These are phyloP conservation scores for Spongia lamella DNA, from an alignment of 37 sponge, comb jelly and placozoan species.

Conservation along the genomic window DNA sequence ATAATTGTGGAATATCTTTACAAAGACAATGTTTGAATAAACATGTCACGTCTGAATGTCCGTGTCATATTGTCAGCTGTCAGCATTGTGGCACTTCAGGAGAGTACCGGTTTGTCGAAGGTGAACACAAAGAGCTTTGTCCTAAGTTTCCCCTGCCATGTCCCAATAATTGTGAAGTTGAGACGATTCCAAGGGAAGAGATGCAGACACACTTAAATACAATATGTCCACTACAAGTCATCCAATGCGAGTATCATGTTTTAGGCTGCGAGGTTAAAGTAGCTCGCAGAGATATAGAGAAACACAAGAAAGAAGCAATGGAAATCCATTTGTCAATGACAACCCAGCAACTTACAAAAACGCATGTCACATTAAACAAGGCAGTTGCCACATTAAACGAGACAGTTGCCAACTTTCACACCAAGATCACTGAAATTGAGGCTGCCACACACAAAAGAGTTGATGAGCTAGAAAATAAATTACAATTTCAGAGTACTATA, in stretches of 20 bases:
- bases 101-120: no score
- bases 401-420: no score
- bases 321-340: constrained; percentile 4
- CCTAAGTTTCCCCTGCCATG: constrained; percentile 8
- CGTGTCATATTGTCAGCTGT: no score
- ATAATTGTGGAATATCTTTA: not conserved
- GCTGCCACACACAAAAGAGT: no score
- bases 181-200: not conserved
- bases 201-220: constrained; percentile 8
- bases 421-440: no score
- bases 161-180: constrained; percentile 15
- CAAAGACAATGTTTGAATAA: not conserved
- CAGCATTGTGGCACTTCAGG: no score
- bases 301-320: not conserved
- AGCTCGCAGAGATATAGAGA: not conserved
- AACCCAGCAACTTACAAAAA: not conserved
- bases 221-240: constrained; percentile 14
- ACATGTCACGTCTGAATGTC: not conserved
- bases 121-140: no score
- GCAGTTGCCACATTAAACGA: no score
- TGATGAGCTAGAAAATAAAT: no score
- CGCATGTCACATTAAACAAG: no score
- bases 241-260: constrained; percentile 4
- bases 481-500: no score
- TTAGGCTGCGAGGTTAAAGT: constrained; percentile 7